Evolutionary conservation across 2,797 vertebrate species (phyloP).

Genomic region (Brachyalestes nurse): DNA sequence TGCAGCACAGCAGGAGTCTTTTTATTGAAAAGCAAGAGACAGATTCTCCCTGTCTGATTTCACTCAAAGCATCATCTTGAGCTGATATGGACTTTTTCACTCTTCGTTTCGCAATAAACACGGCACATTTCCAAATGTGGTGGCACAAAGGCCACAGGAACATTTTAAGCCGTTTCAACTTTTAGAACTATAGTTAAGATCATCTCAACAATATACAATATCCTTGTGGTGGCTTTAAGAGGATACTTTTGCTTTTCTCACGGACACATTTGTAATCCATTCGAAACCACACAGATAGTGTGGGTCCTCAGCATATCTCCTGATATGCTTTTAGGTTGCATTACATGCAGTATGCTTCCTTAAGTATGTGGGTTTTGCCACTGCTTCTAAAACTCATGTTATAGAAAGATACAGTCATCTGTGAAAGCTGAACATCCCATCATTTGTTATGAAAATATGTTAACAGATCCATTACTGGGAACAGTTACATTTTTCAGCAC

Average conservation of each 20-base stretch:
- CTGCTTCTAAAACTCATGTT: no score
- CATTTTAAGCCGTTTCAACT: not conserved
- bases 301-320: not conserved
- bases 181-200: not conserved
- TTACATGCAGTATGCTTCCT: no score
- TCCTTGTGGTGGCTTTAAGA: not conserved
- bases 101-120: slow-evolving; percentile 11
- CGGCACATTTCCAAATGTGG: not conserved
- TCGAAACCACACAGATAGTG: not conserved
- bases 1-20: not conserved
- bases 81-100: not conserved
- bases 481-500: no score
- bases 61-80: not conserved
- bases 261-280: not conserved
- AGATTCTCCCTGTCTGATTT: not conserved
- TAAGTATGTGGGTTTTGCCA: no score
- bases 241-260: not conserved
- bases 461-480: no score
- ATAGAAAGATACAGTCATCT: no score
- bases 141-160: not conserved
- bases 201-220: not conserved
- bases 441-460: no score
- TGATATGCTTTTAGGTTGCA: not conserved
- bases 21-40: not conserved
- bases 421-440: no score